Evolutionary conservation across 2,113 vertebrate genomes (phyloP).

Genomic region (Camelus dromedarius): DNA sequence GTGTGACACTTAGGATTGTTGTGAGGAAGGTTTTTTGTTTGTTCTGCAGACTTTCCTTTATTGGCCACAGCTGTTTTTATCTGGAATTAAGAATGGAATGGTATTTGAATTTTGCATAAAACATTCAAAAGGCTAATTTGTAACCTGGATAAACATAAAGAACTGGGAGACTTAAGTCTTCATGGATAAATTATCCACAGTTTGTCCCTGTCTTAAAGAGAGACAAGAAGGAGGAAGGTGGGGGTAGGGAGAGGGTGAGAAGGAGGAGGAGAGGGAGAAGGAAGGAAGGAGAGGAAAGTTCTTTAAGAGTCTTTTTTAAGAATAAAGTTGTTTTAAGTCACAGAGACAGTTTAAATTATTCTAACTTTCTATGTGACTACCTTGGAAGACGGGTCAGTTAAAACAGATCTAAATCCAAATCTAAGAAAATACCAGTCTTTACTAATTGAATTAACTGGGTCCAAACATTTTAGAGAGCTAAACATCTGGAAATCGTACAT

Average conservation of each 20-base stretch:
- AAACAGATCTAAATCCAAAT: not conserved
- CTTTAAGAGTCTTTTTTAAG: not conserved
- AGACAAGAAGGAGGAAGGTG: not conserved
- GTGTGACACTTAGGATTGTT: not conserved
- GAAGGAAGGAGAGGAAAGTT: not conserved
- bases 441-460: not conserved
- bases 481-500: not conserved
- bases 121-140: not conserved
- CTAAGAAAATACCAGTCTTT: not conserved
- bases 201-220: not conserved
- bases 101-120: not conserved
- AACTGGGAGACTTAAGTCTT: not conserved
- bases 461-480: not conserved
- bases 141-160: not conserved
- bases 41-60: not conserved
- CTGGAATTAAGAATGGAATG: constrained; percentile 6
- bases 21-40: constrained; percentile 19
- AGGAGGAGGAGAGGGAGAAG: not conserved
- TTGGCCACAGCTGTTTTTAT: not conserved
- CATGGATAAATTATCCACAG: not conserved
- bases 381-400: not conserved
- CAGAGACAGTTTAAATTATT: not conserved
- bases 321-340: not conserved
- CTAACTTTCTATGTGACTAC: constrained; percentile 31
- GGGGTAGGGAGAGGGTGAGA: no score